Evolutionary conservation across 1,140 invertebrate genomes (phyloP).

Genomic region (Zaprionus ornatus): DNA sequence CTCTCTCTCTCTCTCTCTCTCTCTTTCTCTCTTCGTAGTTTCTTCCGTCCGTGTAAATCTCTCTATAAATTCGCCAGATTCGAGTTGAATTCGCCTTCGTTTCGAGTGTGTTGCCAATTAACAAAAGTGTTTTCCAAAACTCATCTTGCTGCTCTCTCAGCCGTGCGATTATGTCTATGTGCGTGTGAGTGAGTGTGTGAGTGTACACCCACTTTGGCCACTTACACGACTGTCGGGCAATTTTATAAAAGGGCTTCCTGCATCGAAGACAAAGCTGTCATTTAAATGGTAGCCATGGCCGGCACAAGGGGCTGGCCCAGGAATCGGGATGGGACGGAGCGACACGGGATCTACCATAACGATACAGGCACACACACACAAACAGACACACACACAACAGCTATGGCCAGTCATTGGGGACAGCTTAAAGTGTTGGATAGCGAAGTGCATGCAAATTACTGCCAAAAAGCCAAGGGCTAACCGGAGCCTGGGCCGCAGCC

Average conservation of each 20-base stretch:
- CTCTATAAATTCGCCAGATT: constrained; percentile 11
- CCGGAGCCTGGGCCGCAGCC: background rate
- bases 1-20: background rate
- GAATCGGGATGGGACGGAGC: background rate
- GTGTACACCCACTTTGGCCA: constrained; percentile 10
- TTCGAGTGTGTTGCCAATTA: constrained; percentile 27
- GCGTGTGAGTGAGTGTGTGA: background rate
- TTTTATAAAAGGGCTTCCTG: constrained; percentile 44
- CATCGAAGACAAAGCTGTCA: constrained; percentile 60
- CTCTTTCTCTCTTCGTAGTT: no score
- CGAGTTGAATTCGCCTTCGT: background rate
- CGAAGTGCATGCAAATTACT: constrained; percentile 62
- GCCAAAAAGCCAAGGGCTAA: constrained; percentile 31
- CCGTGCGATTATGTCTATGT: constrained; percentile 6
- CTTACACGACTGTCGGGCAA: constrained; percentile 36
- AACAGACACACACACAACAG: background rate
- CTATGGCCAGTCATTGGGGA: constrained; percentile 40
- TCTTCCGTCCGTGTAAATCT: background rate
- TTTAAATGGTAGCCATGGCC: constrained; percentile 28
- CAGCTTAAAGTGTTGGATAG: constrained; percentile 30
- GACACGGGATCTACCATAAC: background rate
- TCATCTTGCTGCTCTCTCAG: background rate
- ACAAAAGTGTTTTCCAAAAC: constrained; percentile 38
- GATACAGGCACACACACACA: constrained; percentile 12
- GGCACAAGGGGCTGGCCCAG: background rate